These are phyloP conservation scores for Meteorus colon DNA, from an alignment of 2,888 invertebrate genomes.

Conservation along the genomic window DNA sequence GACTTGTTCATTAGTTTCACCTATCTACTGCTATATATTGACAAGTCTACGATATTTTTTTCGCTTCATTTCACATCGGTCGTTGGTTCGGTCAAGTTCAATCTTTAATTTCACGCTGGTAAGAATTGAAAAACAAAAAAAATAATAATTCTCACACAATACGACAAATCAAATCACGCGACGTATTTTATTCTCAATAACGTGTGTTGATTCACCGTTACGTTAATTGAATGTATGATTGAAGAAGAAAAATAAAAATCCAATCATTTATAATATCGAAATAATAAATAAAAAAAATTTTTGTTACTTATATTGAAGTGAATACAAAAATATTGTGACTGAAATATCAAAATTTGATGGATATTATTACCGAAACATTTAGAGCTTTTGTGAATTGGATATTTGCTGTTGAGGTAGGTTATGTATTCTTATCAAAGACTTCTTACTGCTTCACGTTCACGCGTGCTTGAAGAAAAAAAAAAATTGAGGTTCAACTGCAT, in stretches of 20 bases:
- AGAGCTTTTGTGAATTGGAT: background rate
- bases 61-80: background rate
- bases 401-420: constrained; percentile 25
- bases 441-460: constrained; percentile 22
- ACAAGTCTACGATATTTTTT: background rate
- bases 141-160: background rate
- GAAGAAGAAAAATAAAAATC: background rate
- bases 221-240: too few relatives aligned
- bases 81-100: background rate
- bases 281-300: constrained; percentile 1
- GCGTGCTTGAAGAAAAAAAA: too few relatives aligned
- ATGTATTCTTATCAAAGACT: constrained; percentile 47
- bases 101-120: background rate
- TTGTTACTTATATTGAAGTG: background rate
- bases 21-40: background rate
- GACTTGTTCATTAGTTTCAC: background rate
- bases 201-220: background rate
- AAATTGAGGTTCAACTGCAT: too few relatives aligned
- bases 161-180: background rate
- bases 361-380: background rate
- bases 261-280: background rate
- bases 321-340: background rate
- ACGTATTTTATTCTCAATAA: background rate
- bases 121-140: background rate
- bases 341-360: background rate